Evolutionary conservation across 2,113 vertebrate species (phyloP), one percentile per base, ranked within the genome.

Genomic region (Eubucco bourcierii): DNA sequence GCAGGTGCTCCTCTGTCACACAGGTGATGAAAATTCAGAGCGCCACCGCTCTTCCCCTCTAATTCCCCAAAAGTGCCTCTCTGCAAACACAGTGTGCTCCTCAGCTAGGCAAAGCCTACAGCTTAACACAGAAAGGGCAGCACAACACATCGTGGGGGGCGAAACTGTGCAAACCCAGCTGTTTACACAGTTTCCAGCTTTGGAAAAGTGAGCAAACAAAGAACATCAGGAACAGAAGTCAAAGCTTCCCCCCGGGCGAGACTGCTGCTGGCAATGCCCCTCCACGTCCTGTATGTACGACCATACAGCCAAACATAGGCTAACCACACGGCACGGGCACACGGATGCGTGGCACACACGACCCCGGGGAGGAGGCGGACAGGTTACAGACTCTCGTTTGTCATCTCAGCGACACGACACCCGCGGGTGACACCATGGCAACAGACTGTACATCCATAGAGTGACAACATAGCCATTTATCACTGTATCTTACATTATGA

Each of bases 401-500:
- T 88, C 95, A 52, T 47, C 79, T 61, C 88, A 94, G 90, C 76
- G 71, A 98, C 97, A 83, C 2, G 81, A 94, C 91, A 96, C 95
- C 96, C 66, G 39, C 16, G 61, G 92, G 84, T 15, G 63, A 98
- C 97, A 98, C 37, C 95, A 95, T 24, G 75, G 97, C 93, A 47
- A 97, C 97, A 98, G 94, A 97, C 60, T 73, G 94, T 76, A 98
- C 72, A 97, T 90, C 33, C 93, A 97, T 55, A 87, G 94, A 97
- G 96, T 75, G 96, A 97, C 95, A 96, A 97, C 95, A 97, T 15
- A 97, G 96, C 95, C 94, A 27, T 97, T 95, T 66, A 97, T 90
- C 87, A 1, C 93, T 91, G 93, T 91, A 64, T 97, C 98, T 98
- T 98, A 98, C 98, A 98, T 98, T 98, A 98, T 98, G 98, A 93